Percentiles rank a stretch among this genome's conserved stretches.
phyloP scores from a whole-genome alignment of 2,113 vertebrate species.

The Rhagologus leucostigma region DNA sequence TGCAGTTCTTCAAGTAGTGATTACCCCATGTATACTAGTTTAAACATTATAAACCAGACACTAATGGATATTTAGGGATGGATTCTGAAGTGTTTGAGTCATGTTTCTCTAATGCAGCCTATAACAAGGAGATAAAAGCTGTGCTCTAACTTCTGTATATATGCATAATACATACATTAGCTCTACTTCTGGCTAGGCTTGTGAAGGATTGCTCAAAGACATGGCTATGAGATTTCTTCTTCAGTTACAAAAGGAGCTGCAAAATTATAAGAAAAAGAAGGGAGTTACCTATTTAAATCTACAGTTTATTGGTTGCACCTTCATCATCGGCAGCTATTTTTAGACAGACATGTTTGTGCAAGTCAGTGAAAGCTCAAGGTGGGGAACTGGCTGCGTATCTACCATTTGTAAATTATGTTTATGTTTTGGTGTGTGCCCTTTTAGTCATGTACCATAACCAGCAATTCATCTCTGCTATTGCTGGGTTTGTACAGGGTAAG shows the following conservation, averaged over 20 bases:
- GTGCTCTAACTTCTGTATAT: background rate
- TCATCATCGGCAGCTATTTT: background rate
- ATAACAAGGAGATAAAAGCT: background rate
- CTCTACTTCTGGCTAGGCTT: background rate
- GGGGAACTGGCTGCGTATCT: background rate
- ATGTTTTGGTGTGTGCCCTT: background rate
- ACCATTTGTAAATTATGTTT: background rate
- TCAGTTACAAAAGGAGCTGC: background rate
- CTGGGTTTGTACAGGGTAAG: background rate
- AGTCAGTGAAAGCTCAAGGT: background rate
- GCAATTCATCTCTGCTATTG: background rate
- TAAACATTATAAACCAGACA: slow-evolving; percentile 42
- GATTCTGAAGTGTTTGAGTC: background rate
- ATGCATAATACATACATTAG: background rate
- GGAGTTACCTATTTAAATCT: background rate
- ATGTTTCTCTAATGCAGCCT: background rate
- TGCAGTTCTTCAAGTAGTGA: slow-evolving; percentile 41
- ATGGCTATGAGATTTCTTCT: background rate
- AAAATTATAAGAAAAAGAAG: background rate
- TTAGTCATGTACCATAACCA: background rate
- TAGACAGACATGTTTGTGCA: background rate
- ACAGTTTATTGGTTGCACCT: background rate
- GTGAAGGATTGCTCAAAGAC: background rate
- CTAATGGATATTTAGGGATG: background rate
- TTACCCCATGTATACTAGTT: slow-evolving; percentile 13